Evolutionary conservation across 2,797 vertebrate genomes (phyloP).

Genomic region (Scolopax bukidnonensis): DNA sequence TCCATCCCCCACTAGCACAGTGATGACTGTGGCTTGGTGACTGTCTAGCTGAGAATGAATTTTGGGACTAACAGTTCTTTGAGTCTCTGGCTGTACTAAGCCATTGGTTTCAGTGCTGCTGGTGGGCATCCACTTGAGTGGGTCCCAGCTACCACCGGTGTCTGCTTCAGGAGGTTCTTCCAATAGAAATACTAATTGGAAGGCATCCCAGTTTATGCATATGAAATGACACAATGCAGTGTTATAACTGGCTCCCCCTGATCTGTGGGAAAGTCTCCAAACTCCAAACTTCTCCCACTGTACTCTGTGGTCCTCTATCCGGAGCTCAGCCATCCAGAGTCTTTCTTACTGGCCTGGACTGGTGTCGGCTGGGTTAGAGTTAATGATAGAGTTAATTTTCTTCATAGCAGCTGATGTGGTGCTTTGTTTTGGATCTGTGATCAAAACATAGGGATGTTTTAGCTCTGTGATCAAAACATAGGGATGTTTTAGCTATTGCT

Average conservation of each 20-base stretch:
- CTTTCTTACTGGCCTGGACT: not conserved
- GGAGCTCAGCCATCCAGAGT: not conserved
- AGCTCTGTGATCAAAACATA: not conserved
- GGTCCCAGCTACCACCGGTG: rapidly evolving
- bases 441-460: not conserved
- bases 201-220: not conserved
- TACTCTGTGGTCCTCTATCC: not conserved
- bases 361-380: not conserved
- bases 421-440: not conserved
- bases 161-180: not conserved
- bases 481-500: not conserved
- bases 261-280: not conserved
- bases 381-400: not conserved
- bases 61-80: not conserved
- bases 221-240: not conserved
- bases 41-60: not conserved
- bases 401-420: not conserved
- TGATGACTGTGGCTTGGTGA: not conserved
- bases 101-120: not conserved
- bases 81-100: not conserved
- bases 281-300: not conserved
- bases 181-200: not conserved
- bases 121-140: not conserved
- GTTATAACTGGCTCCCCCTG: not conserved
- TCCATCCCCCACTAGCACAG: rapidly evolving